phyloP scores from a whole-genome alignment of 2,113 vertebrate genomes.

The Mirza zaza region DNA sequence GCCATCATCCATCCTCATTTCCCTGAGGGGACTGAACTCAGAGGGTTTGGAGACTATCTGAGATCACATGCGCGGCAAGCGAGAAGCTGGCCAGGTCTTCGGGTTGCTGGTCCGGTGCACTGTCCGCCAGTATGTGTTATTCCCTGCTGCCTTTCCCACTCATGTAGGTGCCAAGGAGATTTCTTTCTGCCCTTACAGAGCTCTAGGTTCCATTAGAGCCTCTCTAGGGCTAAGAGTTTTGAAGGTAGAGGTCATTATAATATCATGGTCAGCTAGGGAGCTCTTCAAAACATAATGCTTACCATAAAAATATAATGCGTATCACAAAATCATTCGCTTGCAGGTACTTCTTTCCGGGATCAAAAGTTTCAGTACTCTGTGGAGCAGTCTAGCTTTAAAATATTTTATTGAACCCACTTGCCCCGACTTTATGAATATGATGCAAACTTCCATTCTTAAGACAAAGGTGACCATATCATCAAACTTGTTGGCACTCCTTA shows the following conservation, averaged over 20 bases:
- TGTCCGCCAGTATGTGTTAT: background rate
- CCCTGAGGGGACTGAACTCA: background rate
- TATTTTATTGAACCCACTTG: background rate
- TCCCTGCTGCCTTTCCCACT: slow-evolving; percentile 20
- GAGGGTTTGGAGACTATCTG: background rate
- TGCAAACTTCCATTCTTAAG: background rate
- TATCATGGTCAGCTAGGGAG: slow-evolving; percentile 46
- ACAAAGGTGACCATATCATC: background rate
- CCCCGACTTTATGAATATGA: background rate
- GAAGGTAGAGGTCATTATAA: background rate
- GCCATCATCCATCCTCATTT: slow-evolving; percentile 38
- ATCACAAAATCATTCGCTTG: background rate
- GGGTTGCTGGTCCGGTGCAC: background rate
- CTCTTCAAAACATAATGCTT: slow-evolving; percentile 48
- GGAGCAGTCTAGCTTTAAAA: background rate
- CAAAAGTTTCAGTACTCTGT: background rate
- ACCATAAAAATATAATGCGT: background rate
- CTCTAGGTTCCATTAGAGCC: background rate
- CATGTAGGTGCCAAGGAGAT: slow-evolving; percentile 20
- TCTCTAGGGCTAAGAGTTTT: slow-evolving; percentile 51
- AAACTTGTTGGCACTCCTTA: background rate
- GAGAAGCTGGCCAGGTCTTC: background rate
- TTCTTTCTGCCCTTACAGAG: slow-evolving; percentile 8
- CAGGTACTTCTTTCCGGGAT: background rate
- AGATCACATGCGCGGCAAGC: background rate